Conservation (phyloP, 1,140 invertebrate species). For the Lucilia sericata region DNA sequence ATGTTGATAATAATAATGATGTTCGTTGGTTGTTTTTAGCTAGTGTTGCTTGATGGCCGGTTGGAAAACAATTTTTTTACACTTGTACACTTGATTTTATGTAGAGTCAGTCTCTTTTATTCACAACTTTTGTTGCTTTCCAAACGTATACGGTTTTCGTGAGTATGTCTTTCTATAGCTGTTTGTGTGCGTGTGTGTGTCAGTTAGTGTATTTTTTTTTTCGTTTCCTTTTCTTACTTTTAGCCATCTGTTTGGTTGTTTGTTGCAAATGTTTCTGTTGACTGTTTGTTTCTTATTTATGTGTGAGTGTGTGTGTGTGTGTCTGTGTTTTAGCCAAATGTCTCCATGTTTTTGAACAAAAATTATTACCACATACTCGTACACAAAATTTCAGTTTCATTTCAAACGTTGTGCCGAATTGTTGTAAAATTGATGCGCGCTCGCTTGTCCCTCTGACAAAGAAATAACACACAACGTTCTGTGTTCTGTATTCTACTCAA, state of each 20-base stretch:
- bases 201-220: background rate
- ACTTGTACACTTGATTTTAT: conserved; percentile 9
- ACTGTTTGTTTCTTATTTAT: conserved; percentile 30
- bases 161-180: background rate
- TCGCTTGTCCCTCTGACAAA: background rate
- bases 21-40: background rate
- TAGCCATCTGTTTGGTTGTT: background rate
- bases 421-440: conserved; percentile 30
- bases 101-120: background rate
- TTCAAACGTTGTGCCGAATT: conserved; percentile 64
- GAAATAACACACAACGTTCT: background rate
- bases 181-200: conserved; percentile 31
- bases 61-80: no score
- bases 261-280: conserved; percentile 14
- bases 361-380: conserved; percentile 45
- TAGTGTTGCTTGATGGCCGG: no score
- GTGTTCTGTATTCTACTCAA: background rate
- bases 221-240: conserved; percentile 33
- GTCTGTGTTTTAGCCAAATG: conserved; percentile 31
- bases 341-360: conserved; percentile 38
- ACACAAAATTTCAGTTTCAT: conserved; percentile 63
- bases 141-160: background rate
- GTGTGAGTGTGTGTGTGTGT: conserved; percentile 26
- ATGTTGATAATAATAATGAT: background rate
- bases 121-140: background rate